These are phyloP conservation scores for Trypoxylus dichotomus DNA, from an alignment of 1,140 invertebrate species.

Conservation along the genomic window DNA sequence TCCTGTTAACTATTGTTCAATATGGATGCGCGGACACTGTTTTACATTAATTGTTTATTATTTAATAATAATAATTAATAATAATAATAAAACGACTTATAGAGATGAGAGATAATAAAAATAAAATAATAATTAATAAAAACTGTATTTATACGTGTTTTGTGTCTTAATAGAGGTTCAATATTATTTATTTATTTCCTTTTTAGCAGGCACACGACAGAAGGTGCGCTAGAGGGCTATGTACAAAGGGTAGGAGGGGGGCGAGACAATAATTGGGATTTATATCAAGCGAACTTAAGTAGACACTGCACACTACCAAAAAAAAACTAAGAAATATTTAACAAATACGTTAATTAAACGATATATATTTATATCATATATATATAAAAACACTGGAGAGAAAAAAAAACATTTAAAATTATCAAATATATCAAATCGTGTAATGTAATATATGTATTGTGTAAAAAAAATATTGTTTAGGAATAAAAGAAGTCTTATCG, in stretches of 20 bases:
- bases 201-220: conserved; percentile 49
- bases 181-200: conserved; percentile 24
- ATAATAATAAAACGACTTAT: conserved; percentile 19
- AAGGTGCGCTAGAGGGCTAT: conserved; percentile 50
- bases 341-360: conserved; percentile 50
- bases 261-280: too few relatives aligned
- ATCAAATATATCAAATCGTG: conserved; percentile 43
- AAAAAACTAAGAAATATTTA: conserved; percentile 52
- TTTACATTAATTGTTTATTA: conserved; percentile 33
- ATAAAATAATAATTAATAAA: conserved; percentile 28
- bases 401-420: conserved; percentile 27
- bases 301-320: conserved; percentile 41
- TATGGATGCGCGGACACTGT: conserved; percentile 46
- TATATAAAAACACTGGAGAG: conserved; percentile 18
- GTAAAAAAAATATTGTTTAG: conserved; percentile 52
- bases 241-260: conserved; percentile 40
- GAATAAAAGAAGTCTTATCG: conserved; percentile 51
- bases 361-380: conserved; percentile 34
- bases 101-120: conserved; percentile 13
- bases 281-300: conserved; percentile 50
- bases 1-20: conserved; percentile 48
- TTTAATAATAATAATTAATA: conserved; percentile 17
- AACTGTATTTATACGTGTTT: conserved; percentile 20
- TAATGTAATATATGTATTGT: conserved; percentile 42
- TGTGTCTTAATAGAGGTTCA: conserved; percentile 33